These are phyloP conservation scores for Elymnias hypermnestra DNA, from an alignment of 1,140 invertebrate species.

Conservation along the genomic window DNA sequence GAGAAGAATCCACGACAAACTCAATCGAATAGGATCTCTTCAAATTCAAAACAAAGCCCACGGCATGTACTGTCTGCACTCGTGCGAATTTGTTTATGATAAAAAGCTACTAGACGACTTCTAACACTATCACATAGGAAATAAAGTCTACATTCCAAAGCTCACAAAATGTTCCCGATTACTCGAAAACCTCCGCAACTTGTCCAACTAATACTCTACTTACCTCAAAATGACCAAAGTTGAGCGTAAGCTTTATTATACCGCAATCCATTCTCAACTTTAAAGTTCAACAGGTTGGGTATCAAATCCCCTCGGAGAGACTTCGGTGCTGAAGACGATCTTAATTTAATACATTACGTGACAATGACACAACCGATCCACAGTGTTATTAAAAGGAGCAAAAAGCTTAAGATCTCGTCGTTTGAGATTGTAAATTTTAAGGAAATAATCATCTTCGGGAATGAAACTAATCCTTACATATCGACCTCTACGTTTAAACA, in stretches of 20 bases:
- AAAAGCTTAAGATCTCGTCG: too few relatives aligned
- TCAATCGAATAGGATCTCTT: too few relatives aligned
- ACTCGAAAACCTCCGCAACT: slow-evolving; percentile 51
- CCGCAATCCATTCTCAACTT: slow-evolving; percentile 22
- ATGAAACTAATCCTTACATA: too few relatives aligned
- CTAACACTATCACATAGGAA: background rate
- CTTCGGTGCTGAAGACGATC: slow-evolving; percentile 1
- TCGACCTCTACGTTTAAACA: too few relatives aligned
- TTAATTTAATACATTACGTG: slow-evolving; percentile 20
- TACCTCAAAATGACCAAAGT: slow-evolving; percentile 61
- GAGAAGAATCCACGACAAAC: too few relatives aligned
- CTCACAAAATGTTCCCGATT: slow-evolving; percentile 25
- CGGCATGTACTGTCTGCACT: slow-evolving; percentile 9
- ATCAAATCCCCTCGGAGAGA: slow-evolving; percentile 7
- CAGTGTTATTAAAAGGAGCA: slow-evolving; percentile 2
- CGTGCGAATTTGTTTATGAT: slow-evolving; percentile 14
- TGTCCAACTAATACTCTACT: slow-evolving; percentile 65
- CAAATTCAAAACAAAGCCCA: slow-evolving; percentile 18
- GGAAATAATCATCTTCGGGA: too few relatives aligned
- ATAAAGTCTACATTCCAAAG: slow-evolving; percentile 12
- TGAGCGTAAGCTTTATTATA: slow-evolving; percentile 24
- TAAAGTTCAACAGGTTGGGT: slow-evolving; percentile 20
- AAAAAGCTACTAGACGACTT: background rate
- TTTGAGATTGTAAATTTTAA: too few relatives aligned
- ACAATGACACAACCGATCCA: slow-evolving; percentile 7